phyloP scores from a whole-genome alignment of 2,797 vertebrate genomes.

The Gymnodraco acuticeps region DNA sequence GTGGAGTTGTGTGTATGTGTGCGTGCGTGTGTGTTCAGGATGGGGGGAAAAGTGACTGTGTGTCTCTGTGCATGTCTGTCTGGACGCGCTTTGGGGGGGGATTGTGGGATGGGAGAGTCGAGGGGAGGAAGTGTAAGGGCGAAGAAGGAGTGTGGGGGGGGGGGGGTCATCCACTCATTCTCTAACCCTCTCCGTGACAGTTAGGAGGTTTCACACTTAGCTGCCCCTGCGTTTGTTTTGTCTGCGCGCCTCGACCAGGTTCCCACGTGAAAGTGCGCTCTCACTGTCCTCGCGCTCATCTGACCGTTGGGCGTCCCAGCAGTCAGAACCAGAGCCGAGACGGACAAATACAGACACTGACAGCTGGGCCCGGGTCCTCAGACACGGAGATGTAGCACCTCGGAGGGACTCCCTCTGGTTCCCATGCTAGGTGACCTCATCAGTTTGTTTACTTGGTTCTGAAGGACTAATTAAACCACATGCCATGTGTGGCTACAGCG shows the following conservation, averaged over 20 bases:
- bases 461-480: slow-evolving; percentile 36
- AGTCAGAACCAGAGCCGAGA: slow-evolving; percentile 67
- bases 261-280: slow-evolving; percentile 87
- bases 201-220: slow-evolving; percentile 86
- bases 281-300: slow-evolving; percentile 59
- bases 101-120: slow-evolving; percentile 56
- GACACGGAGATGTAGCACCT: slow-evolving; percentile 41
- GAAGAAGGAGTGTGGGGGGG: slow-evolving; percentile 26
- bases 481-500: slow-evolving; percentile 1
- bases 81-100: slow-evolving; percentile 64
- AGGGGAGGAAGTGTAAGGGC: slow-evolving; percentile 62
- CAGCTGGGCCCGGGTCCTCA: slow-evolving; percentile 68
- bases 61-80: slow-evolving; percentile 75
- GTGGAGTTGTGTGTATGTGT: slow-evolving; percentile 58
- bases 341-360: slow-evolving; percentile 51
- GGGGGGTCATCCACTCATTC: slow-evolving; percentile 55
- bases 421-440: slow-evolving; percentile 57
- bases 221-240: slow-evolving; percentile 81
- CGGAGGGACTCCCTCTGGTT: slow-evolving; percentile 41
- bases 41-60: slow-evolving; percentile 26
- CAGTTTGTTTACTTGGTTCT: slow-evolving; percentile 56
- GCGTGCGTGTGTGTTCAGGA: slow-evolving; percentile 42
- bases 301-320: slow-evolving; percentile 77
- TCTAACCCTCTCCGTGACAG: slow-evolving; percentile 78
- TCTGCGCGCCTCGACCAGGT: slow-evolving; percentile 74